Base-by-base conservation (phyloP, 2,888 invertebrate genomes). In the Boloria euphrosyne region DNA sequence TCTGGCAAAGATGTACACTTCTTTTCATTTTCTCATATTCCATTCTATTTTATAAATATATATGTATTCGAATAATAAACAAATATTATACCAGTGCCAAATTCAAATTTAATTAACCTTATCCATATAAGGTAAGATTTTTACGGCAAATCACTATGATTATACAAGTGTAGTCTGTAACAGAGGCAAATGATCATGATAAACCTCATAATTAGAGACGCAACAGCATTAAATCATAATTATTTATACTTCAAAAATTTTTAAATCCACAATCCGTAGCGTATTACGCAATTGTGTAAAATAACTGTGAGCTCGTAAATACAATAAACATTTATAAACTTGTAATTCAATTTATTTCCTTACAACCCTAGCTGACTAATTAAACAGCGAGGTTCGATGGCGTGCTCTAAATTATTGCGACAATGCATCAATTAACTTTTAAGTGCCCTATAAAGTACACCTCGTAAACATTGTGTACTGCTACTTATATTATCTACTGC, bases 341-440 rank as follows among this genome's bases (percentile, higher is more conserved):
- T 16, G 4, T 31, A 17, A 18, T 31, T 27, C 14, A 49, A 22
- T 52, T 31, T 38, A 38, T 38, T 38, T 38, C 31, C 46, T 61
- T 61, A 47, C 68, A 66, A 17, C 70, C 70, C 66, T 68, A 59
- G 22, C 54, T 60, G 68, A 73, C 74, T 78, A 78, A 79, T 79
- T 76, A 77, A 76, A 74, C 72, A 71, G 71, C 70, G 67, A 68
- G 67, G 73, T 74, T 74, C 69, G 73, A 73, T 68, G 69, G 74
- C 73, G 78, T 67, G 74, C 71, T 69, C 73, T 74, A 76, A 75
- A 73, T 76, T 77, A 78, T 76, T 70, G 77, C 73, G 78, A 76
- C 78, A 76, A 75, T 74, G 75, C 76, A 75, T 76, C 76, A 78
- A 79, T 78, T 78, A 76, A 71, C 74, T 73, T 75, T 75, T 71